Base-by-base conservation (phyloP, 2,888 invertebrate species). In the Scaptomyza flava region DNA sequence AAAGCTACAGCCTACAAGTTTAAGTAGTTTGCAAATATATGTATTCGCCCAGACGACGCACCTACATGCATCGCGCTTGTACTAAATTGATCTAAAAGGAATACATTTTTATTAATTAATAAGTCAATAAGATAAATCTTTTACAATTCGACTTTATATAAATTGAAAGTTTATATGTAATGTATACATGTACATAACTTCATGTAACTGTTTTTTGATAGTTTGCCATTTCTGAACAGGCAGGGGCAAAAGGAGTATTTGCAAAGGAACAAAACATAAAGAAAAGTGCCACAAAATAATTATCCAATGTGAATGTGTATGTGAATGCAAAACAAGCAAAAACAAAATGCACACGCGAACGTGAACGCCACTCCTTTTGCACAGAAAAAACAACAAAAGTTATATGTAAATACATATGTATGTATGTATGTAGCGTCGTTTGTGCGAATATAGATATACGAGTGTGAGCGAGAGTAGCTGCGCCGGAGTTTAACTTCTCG, bases 331-430 rank as follows among this genome's bases (percentile, higher is more conserved):
- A 74, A 51, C 59, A 54, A 63, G 54, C 50, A 57, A 51, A 60
- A 50, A 58, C 63, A 43, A 63, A 57, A 41, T 9, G 20, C 58
- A 54, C 30, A 41, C 41, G 38, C 38, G 38, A 56, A 69, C 52
- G 48, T 60, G 67, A 63, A 76, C 84, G 82, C 80, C 82, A 85
- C 82, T 82, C 82, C 82, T 82, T 82, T 79, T 84, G 81, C 70
- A 75, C 74, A 81, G 74, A 74, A 67, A 54, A 63, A 60, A 51
- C 42, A 48, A 33, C 20, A 62, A 20, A 67, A 69, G 68, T 71
- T 75, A 45, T 68, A 68, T 67, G 75, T 67, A 60, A 71, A 76
- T 80, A 79, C 70, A 77, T 80, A 77, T 68, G n/a, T n/a, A n/a
- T n/a, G n/a, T n/a, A n/a, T n/a, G n/a, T n/a, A n/a, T n/a, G 68